Conservation (phyloP, 2,888 invertebrate genomes). For the Oxystoma pomonae region DNA sequence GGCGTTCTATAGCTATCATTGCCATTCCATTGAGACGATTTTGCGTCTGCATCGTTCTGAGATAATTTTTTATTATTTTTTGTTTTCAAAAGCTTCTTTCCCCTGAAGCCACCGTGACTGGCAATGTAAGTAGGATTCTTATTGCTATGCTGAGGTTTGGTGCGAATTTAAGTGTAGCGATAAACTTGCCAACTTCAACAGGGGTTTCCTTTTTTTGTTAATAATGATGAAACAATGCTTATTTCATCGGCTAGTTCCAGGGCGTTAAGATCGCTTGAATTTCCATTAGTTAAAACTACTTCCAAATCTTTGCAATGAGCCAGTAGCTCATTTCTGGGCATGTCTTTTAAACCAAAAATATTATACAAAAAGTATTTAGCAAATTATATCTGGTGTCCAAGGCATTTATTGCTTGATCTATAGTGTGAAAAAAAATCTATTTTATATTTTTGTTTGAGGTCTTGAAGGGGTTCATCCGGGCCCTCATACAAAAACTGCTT, state of each 20-base stretch:
- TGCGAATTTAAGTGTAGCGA: not conserved
- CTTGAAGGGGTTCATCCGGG: not conserved
- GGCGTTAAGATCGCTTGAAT: not conserved
- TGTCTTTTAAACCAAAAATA: not conserved
- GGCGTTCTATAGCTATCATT: slow-evolving; percentile 17
- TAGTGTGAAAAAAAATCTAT: slow-evolving; percentile 3
- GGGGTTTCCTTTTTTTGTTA: not conserved
- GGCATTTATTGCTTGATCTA: not conserved
- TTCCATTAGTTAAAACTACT: not conserved
- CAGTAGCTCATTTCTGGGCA: not conserved
- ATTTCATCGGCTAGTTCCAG: slow-evolving; percentile 6
- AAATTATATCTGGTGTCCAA: not conserved
- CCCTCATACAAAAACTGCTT: not conserved
- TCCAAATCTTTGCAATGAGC: not conserved
- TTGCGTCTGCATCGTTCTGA: slow-evolving; percentile 20
- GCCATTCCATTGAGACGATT: slow-evolving; percentile 17
- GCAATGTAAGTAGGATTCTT: slow-evolving; percentile 9
- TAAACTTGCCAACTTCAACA: not conserved
- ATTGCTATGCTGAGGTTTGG: slow-evolving; percentile 4
- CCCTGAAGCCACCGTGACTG: slow-evolving; percentile 8
- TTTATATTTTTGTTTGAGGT: slow-evolving; percentile 1
- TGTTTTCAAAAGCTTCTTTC: slow-evolving; percentile 25
- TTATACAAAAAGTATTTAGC: not conserved
- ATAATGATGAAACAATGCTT: slow-evolving; percentile 2
- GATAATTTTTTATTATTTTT: slow-evolving; percentile 26